A percentile compares a stretch with the other conserved stretches of the same genome.
Evolutionary conservation across 2,797 vertebrate genomes (phyloP).

Genomic region (Heterohyrax brucei): DNA sequence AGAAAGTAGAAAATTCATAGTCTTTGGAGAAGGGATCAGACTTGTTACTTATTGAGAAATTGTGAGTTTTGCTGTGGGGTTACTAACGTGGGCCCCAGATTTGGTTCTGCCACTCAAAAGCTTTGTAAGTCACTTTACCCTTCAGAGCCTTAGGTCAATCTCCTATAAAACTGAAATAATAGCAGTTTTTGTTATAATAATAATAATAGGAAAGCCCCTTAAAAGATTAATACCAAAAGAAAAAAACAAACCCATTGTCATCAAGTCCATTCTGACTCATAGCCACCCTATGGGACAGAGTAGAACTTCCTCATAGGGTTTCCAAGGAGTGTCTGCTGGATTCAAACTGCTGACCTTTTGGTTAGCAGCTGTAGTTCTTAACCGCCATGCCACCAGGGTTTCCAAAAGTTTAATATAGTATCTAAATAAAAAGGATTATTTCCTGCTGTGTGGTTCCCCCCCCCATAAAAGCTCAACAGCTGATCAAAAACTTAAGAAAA

Average conservation of each 20-base stretch:
- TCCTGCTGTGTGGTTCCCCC: background rate
- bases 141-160: constrained; percentile 12
- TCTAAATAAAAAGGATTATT: constrained; percentile 33
- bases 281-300: too few relatives aligned
- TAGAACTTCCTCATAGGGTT: too few relatives aligned
- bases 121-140: constrained; percentile 41
- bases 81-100: background rate
- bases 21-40: constrained; percentile 19
- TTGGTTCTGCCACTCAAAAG: constrained; percentile 21
- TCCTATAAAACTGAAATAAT: constrained; percentile 8
- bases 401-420: background rate
- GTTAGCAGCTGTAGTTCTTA: too few relatives aligned
- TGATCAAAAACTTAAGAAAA: constrained; percentile 58
- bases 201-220: background rate
- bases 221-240: background rate
- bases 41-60: constrained; percentile 22
- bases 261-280: too few relatives aligned
- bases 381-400: too few relatives aligned
- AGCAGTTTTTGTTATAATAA: background rate
- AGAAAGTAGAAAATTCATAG: background rate
- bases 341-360: too few relatives aligned
- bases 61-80: constrained; percentile 42
- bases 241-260: too few relatives aligned
- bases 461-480: constrained; percentile 35
- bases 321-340: too few relatives aligned